Evolutionary conservation across 2,888 invertebrate genomes (phyloP), one percentile per base, ranked within the genome.

Genomic region (Mechanitis mazaeus): DNA sequence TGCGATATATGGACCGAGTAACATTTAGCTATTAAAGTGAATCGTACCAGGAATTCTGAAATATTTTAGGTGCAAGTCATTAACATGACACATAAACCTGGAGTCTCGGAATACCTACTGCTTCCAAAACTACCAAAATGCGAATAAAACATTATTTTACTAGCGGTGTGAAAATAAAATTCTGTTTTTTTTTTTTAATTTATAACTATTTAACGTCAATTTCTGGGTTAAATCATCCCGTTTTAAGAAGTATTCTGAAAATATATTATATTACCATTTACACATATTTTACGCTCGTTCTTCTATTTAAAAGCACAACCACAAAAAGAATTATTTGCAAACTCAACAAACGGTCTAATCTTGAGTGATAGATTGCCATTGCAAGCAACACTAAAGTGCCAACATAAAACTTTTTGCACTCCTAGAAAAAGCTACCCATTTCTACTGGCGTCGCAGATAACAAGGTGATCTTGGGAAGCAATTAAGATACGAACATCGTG

Each of bases 401-500:
- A 47, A 47, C 28, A 57, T 53, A 59, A 58, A 47, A 20, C 60
- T 63, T 58, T 56, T 54, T 64, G 58, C 60, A 33, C n/a, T 56
- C 33, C 58, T 47, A 56, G 62, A 67, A 70, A 68, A 69, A 65
- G 60, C 45, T 50, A 60, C 50, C 62, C 53, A 58, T 61, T 70
- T 66, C 50, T 60, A 60, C 57, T 70, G 72, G 75, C 74, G 72
- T 76, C 75, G 73, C 77, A 78, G 84, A 85, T 87, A 86, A 84
- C 75, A 78, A 76, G 58, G 58, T 64, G 70, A 86, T 85, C 80
- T 80, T 70, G 72, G 73, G 71, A 83, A 80, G 85, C 87, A 87
- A 87, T 87, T 87, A 87, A 87, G 88, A 88, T 87, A 87, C 80
- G 82, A 75, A 81, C 83, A 79, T 79, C 77, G 79, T 78, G 79